phyloP scores from a whole-genome alignment of 2,888 invertebrate species.

The Eupithecia exiguata region DNA sequence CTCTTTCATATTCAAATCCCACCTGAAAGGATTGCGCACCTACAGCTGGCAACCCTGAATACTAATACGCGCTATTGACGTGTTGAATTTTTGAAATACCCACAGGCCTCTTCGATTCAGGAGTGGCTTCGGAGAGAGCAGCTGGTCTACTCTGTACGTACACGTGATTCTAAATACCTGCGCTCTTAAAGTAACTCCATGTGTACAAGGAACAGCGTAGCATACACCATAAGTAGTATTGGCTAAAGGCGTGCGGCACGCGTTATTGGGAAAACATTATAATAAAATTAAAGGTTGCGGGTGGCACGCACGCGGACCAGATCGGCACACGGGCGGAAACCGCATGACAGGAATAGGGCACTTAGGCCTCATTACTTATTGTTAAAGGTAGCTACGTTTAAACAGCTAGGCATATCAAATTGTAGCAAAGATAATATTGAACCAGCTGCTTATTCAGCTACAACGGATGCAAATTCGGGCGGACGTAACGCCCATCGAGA shows the following conservation, averaged over 20 bases:
- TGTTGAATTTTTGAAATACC: constrained; percentile 72
- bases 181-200: background rate
- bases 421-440: background rate
- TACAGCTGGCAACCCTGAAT: constrained; percentile 54
- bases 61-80: constrained; percentile 62
- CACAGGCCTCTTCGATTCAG: constrained; percentile 55
- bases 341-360: too few species aligned
- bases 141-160: constrained; percentile 6
- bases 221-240: too few species aligned
- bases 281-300: too few species aligned
- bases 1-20: constrained; percentile 36
- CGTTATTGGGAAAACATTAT: too few species aligned
- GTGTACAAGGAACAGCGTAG: background rate
- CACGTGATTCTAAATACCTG: background rate
- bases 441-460: background rate
- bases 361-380: background rate
- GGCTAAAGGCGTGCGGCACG: too few species aligned
- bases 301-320: too few species aligned
- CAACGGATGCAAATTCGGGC: constrained; percentile 26
- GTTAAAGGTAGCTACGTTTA: background rate
- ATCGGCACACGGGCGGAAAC: too few species aligned
- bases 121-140: constrained; percentile 11
- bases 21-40: constrained; percentile 26
- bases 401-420: too few species aligned
- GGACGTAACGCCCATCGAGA: constrained; percentile 30